Evolutionary conservation across 2,888 invertebrate genomes (phyloP).

Genomic region (Synanthedon formicaeformis): DNA sequence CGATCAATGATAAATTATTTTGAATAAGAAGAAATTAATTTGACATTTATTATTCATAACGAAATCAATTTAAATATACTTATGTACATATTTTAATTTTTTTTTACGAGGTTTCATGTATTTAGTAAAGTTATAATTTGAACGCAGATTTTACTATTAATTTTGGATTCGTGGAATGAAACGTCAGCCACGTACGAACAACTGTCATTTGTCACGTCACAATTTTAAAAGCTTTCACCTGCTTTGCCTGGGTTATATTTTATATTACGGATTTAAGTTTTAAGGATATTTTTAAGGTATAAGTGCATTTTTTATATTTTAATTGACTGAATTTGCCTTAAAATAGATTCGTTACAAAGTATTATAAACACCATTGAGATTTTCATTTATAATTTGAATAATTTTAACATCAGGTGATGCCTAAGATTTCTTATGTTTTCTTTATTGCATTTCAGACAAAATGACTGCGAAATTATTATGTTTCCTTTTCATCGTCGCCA

Average conservation of each 20-base stretch:
- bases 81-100: not conserved
- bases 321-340: conserved; percentile 8
- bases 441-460: conserved; percentile 37
- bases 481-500: conserved; percentile 52
- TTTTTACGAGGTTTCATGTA: not conserved
- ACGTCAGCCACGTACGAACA: conserved; percentile 65
- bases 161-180: conserved; percentile 65
- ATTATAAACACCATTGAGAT: not conserved
- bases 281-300: conserved; percentile 16
- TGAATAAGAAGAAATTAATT: not conserved
- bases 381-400: conserved; percentile 12
- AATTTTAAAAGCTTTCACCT: conserved; percentile 18
- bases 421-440: not conserved
- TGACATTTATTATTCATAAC: not conserved
- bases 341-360: not conserved
- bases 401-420: not conserved
- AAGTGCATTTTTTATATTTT: conserved; percentile 1
- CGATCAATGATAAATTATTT: no score
- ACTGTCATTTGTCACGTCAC: conserved; percentile 24
- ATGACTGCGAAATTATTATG: conserved; percentile 59
- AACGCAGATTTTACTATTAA: conserved; percentile 13
- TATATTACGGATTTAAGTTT: conserved; percentile 7
- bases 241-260: not conserved
- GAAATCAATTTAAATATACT: not conserved
- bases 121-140: not conserved